Percentiles rank a stretch among this genome's conserved stretches.
Evolutionary conservation across 1,140 invertebrate genomes (phyloP).

Genomic region (Trialeurodes vaporariorum): DNA sequence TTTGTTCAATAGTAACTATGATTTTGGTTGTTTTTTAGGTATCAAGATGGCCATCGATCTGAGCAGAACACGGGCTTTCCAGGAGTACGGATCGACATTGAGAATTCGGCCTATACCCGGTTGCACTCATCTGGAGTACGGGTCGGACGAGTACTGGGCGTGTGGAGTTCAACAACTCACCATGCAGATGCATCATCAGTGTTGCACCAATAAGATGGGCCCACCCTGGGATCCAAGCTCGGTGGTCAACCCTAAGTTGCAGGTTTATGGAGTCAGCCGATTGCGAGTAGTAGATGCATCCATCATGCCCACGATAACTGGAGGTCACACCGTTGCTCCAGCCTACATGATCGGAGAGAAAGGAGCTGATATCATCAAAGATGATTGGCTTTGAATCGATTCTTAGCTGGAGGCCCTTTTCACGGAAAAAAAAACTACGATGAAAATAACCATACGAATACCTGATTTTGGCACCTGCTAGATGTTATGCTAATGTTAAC

Average conservation of each 20-base stretch:
- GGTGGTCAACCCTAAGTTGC: conserved; percentile 37
- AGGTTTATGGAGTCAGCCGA: conserved; percentile 31
- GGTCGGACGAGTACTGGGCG: conserved; percentile 57
- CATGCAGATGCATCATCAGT: conserved; percentile 59
- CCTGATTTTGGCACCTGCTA: no score
- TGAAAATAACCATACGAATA: no score
- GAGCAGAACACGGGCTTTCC: conserved; percentile 28
- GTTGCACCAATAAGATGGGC: conserved; percentile 51
- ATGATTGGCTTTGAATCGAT: conserved; percentile 16
- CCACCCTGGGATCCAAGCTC: conserved; percentile 31
- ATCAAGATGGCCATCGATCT: conserved; percentile 41
- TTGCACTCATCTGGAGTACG: conserved; percentile 45
- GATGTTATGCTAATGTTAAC: no score
- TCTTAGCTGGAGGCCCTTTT: not conserved
- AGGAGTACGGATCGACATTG: conserved; percentile 42
- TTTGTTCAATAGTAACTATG: no score
- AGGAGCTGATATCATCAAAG: conserved; percentile 41
- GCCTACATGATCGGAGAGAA: conserved; percentile 45
- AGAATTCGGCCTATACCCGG: conserved; percentile 49
- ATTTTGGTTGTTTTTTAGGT: no score
- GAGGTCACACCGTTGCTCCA: conserved; percentile 31
- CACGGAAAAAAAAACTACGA: not conserved
- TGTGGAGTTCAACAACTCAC: conserved; percentile 53
- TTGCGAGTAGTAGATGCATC: conserved; percentile 34
- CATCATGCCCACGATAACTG: conserved; percentile 25